Conservation (phyloP, 2,888 invertebrate species). For the Sesia apiformis region DNA sequence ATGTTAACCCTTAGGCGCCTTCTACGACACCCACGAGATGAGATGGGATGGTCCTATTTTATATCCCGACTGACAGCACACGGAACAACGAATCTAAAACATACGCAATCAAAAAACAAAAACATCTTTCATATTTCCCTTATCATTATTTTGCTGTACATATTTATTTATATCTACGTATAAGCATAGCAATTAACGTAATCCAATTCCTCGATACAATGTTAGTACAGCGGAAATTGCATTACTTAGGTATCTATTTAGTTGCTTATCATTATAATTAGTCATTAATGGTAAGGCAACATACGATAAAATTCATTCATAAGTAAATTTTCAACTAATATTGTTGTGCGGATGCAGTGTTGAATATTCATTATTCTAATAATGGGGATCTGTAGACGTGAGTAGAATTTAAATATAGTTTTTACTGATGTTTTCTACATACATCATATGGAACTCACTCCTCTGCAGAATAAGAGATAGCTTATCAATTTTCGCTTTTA, state of each 20-base stretch:
- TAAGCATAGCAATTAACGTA: background rate
- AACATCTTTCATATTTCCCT: too few relatives aligned
- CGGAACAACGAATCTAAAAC: too few relatives aligned
- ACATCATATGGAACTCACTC: too few relatives aligned
- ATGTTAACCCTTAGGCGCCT: too few relatives aligned
- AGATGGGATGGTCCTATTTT: too few relatives aligned
- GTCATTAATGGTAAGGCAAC: background rate
- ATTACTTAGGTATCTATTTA: background rate
- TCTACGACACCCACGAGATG: too few relatives aligned
- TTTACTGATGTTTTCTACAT: background rate
- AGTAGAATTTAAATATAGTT: background rate
- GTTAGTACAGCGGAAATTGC: background rate
- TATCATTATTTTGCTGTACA: too few relatives aligned
- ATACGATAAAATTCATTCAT: background rate
- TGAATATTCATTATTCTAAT: background rate
- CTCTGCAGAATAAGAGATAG: too few relatives aligned
- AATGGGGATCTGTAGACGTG: background rate
- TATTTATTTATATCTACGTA: background rate
- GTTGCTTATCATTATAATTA: background rate
- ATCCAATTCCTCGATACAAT: background rate
- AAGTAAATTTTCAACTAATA: background rate
- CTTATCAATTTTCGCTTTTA: too few relatives aligned
- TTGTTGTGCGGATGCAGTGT: slow-evolving; percentile 3
- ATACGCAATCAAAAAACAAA: too few relatives aligned
- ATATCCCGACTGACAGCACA: too few relatives aligned